phyloP scores from a whole-genome alignment of 2,113 vertebrate species.

The Tiliqua scincoides region DNA sequence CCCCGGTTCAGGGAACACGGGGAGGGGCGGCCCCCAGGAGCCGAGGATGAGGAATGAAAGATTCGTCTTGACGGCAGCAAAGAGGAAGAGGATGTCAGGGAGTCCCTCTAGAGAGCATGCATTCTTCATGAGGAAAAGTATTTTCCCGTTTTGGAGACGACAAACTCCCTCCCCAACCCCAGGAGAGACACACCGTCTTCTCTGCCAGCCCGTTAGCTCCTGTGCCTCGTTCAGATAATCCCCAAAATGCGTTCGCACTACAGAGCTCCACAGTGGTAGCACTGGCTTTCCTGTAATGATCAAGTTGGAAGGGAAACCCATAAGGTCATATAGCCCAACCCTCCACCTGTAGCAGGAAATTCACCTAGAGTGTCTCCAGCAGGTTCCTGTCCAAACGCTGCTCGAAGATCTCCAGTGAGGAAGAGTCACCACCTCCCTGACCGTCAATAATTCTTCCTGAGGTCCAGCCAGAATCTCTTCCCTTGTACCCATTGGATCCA shows the following conservation, averaged over 20 bases:
- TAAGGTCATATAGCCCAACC: too few relatives aligned
- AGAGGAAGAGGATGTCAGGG: constrained; percentile 43
- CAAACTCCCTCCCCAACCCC: constrained; percentile 13
- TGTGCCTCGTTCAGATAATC: constrained; percentile 11
- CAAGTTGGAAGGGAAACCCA: too few relatives aligned
- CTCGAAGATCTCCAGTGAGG: too few relatives aligned
- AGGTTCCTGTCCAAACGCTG: too few relatives aligned
- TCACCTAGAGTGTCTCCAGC: too few relatives aligned
- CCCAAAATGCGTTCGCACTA: background rate
- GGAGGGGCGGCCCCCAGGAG: background rate
- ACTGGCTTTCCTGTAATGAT: background rate
- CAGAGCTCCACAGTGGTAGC: background rate
- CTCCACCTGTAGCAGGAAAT: too few relatives aligned
- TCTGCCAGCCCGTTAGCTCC: constrained; percentile 1
- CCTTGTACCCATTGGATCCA: too few relatives aligned
- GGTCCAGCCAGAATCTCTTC: too few relatives aligned
- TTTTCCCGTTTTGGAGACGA: background rate
- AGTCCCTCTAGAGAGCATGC: constrained; percentile 33
- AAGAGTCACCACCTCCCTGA: too few relatives aligned
- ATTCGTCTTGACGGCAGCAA: constrained; percentile 43
- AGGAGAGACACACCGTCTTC: background rate
- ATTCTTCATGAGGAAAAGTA: constrained; percentile 54
- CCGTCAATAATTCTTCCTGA: too few relatives aligned
- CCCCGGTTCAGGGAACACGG: background rate
- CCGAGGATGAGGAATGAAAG: constrained; percentile 16